phyloP scores from a whole-genome alignment of 2,797 vertebrate genomes.

The Bovichtus variegatus region DNA sequence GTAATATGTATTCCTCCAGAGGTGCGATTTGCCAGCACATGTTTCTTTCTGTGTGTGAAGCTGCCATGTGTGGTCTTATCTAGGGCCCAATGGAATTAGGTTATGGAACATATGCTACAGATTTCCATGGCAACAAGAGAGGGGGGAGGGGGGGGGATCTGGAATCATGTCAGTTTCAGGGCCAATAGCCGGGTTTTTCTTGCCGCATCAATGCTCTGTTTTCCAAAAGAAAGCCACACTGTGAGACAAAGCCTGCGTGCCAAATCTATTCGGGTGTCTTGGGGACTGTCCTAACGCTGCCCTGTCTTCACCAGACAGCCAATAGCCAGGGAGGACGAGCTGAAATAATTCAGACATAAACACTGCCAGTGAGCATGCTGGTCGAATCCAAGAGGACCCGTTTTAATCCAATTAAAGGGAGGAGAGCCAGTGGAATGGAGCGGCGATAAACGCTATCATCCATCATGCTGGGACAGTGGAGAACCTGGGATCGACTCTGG shows the following conservation, averaged over 20 bases:
- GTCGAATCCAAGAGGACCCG: slow-evolving; percentile 65
- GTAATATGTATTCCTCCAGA: slow-evolving; percentile 9
- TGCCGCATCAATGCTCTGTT: slow-evolving; percentile 54
- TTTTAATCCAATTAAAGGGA: slow-evolving; percentile 81
- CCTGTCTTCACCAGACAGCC: slow-evolving; percentile 54
- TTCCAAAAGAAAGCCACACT: slow-evolving; percentile 56
- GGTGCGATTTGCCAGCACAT: slow-evolving; percentile 19
- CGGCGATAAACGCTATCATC: slow-evolving; percentile 65
- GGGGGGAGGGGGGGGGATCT: slow-evolving; percentile 56
- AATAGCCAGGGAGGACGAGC: slow-evolving; percentile 9
- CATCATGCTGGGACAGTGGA: slow-evolving; percentile 70
- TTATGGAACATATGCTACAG: slow-evolving; percentile 78
- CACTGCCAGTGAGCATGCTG: slow-evolving; percentile 48
- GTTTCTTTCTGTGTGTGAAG: slow-evolving; percentile 13
- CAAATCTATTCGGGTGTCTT: slow-evolving; percentile 54
- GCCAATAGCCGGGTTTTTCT: slow-evolving; percentile 58
- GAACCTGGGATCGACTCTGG: slow-evolving; percentile 44
- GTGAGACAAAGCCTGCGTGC: slow-evolving; percentile 51
- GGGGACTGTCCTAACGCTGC: slow-evolving; percentile 53
- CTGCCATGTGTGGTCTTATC: slow-evolving; percentile 63
- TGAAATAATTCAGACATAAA: slow-evolving; percentile 74
- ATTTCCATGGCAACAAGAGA: slow-evolving; percentile 81
- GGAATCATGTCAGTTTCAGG: slow-evolving; percentile 66
- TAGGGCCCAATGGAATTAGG: slow-evolving; percentile 63
- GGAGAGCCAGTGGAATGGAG: slow-evolving; percentile 60